These are phyloP conservation scores for Asobara japonica DNA, from an alignment of 1,140 invertebrate genomes.

Conservation along the genomic window DNA sequence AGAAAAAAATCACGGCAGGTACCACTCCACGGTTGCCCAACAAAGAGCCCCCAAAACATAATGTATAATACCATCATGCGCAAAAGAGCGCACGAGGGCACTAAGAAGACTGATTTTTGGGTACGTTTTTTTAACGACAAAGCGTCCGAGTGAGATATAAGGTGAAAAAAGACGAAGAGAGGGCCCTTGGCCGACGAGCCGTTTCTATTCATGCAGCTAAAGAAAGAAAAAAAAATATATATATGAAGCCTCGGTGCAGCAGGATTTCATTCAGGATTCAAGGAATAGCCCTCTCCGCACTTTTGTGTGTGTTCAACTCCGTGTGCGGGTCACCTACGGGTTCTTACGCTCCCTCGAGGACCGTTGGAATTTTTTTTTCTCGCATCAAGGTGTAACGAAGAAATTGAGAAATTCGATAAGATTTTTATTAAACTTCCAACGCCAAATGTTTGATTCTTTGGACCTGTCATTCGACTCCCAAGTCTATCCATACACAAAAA, in stretches of 20 bases:
- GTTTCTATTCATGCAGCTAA: constrained; percentile 47
- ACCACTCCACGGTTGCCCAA: constrained; percentile 5
- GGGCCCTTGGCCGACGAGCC: constrained; percentile 38
- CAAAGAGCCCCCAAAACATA: constrained; percentile 3
- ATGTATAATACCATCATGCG: constrained; percentile 6
- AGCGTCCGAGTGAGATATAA: constrained; percentile 35
- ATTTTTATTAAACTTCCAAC: too few species aligned
- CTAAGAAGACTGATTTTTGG: constrained; percentile 58
- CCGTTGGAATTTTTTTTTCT: constrained; percentile 1
- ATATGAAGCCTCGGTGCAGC: constrained; percentile 48
- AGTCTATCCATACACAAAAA: too few species aligned
- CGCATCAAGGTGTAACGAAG: not conserved
- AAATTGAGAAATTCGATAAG: not conserved
- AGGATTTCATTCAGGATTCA: constrained; percentile 55
- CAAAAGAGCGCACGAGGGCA: constrained; percentile 21
- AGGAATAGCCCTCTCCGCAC: constrained; percentile 45
- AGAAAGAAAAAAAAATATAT: constrained; percentile 36
- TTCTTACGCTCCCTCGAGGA: constrained; percentile 47
- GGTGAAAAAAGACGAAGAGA: constrained; percentile 25
- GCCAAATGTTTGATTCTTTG: too few species aligned
- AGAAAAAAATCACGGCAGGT: constrained; percentile 10
- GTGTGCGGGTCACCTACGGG: constrained; percentile 15
- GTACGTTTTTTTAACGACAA: constrained; percentile 16
- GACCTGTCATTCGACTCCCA: too few species aligned
- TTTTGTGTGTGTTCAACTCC: constrained; percentile 38